A percentile compares a stretch with the other conserved stretches of the same genome.
These are phyloP conservation scores for Melikaiella ostensackeni DNA, from an alignment of 2,888 invertebrate species.

Conservation along the genomic window DNA sequence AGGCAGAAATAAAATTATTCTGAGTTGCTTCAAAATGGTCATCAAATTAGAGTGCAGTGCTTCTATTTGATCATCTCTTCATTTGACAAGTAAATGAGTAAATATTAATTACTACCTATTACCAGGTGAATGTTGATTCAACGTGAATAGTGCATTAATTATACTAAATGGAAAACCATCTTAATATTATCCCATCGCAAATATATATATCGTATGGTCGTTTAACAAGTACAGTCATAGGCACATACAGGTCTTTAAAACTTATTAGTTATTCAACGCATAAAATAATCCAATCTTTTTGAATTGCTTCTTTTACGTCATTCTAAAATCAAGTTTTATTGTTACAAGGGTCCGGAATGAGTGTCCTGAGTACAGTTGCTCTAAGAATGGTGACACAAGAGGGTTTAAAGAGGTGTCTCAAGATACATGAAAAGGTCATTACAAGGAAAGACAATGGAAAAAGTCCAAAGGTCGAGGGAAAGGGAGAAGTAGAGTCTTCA, in stretches of 20 bases:
- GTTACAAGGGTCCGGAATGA: conserved; percentile 85
- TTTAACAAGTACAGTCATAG: too few species aligned
- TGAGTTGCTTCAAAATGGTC: not conserved
- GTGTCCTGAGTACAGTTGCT: conserved; percentile 86
- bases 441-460: conserved; percentile 49
- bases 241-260: too few species aligned
- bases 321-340: not conserved
- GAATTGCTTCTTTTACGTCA: not conserved
- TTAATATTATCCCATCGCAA: too few species aligned
- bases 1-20: not conserved
- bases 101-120: too few species aligned
- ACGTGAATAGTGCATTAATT: too few species aligned
- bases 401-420: conserved; percentile 78
- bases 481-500: not conserved
- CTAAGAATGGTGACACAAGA: conserved; percentile 88
- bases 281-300: too few species aligned
- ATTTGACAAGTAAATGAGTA: too few species aligned
- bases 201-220: too few species aligned
- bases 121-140: too few species aligned
- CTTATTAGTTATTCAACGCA: too few species aligned
- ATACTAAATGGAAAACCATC: too few species aligned
- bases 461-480: not conserved
- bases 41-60: not conserved
- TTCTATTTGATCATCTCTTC: too few species aligned
- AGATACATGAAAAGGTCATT: conserved; percentile 66